Evolutionary conservation across 2,888 invertebrate species (phyloP).

Genomic region (Rhamphomyia laevipes): DNA sequence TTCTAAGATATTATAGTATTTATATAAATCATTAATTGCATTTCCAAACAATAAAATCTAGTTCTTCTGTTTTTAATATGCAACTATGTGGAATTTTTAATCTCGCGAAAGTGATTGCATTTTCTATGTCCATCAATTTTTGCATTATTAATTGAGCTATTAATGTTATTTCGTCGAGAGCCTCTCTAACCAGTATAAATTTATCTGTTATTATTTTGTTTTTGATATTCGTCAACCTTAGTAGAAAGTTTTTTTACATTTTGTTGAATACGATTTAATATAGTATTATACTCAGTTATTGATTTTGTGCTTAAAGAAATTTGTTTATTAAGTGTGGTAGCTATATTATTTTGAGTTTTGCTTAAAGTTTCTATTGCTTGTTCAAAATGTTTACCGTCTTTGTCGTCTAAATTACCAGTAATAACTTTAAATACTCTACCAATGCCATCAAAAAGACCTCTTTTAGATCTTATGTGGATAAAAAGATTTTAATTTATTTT

Average conservation of each 20-base stretch:
- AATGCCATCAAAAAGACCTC: neutral
- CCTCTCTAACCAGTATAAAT: too few relatives aligned
- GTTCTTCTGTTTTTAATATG: neutral
- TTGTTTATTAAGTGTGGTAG: neutral
- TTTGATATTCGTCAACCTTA: neutral
- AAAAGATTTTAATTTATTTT: too few relatives aligned
- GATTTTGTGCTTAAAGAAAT: neutral
- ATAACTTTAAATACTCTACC: neutral
- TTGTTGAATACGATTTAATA: neutral
- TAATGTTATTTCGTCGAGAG: too few relatives aligned
- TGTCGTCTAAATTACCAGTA: neutral
- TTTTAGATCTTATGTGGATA: neutral
- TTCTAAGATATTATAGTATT: too few relatives aligned
- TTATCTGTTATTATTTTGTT: neutral
- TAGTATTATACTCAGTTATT: neutral
- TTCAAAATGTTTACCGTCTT: neutral
- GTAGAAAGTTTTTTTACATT: neutral
- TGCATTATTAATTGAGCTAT: too few relatives aligned
- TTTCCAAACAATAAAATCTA: neutral
- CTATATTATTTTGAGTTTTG: neutral
- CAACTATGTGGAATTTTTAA: neutral
- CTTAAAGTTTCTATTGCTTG: neutral
- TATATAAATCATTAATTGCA: neutral
- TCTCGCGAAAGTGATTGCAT: neutral
- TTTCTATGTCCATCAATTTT: neutral